Base-by-base conservation (phyloP, 2,797 vertebrate species). In the Tachyglossus aculeatus region DNA sequence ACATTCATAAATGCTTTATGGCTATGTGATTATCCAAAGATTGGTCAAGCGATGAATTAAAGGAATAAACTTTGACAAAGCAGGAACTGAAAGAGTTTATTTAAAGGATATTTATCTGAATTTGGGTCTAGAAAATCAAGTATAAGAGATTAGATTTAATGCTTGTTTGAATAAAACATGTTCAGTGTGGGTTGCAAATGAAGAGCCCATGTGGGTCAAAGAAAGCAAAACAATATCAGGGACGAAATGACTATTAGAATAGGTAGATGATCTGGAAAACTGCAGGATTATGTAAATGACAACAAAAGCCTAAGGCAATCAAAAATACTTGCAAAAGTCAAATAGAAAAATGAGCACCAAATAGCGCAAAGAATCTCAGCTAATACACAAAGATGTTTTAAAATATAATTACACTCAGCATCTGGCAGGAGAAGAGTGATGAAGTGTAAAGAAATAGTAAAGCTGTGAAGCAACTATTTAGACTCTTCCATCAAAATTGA, bases 361-460 rank as follows among this genome's bases (percentile, higher is more conserved):
- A 81, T 24, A 82, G 39, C 15, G 55, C 67, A 80, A 83, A 87
- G 47, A 73, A 77, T 87, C 77, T 82, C 71, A 83, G 77, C 67
- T 78, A 83, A 88, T 84, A 82, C 22, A 54, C 83, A 86, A 84
- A 67, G 82, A 74, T 66, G 81, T 84, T 90, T 90, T 86, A 88
- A n/a, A 85, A 87, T 70, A 61, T 84, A 91, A 88, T 89, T 85
- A 86, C 69, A 82, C 62, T 81, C 60, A 80, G 63, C 36, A 81
- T 80, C 40, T 74, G 77, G 81, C 82, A 82, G 80, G 69, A 75
- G 65, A 62, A 80, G 83, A 80, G 69, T 82, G 71, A 83, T 58
- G 52, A 78, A 75, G 56, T 86, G 56, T 77, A 80, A 88, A 83
- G 72, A 67, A 84, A 70, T 3, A 67, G 74, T 47, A 82, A 70